Evolutionary conservation across 2,113 vertebrate genomes (phyloP), one percentile per base, ranked within the genome.

Genomic region (Mustela nigripes): DNA sequence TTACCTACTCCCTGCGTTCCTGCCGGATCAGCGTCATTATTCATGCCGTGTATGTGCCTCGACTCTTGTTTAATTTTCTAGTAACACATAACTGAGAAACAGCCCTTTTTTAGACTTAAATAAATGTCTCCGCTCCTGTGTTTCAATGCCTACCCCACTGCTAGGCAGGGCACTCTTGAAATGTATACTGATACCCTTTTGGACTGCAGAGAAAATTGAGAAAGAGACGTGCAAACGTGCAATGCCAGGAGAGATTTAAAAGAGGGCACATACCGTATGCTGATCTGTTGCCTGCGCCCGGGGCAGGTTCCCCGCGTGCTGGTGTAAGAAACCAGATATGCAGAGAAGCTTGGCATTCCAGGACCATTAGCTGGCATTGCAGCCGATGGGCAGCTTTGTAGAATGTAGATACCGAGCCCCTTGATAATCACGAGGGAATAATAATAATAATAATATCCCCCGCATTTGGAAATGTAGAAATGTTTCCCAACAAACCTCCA

Each of bases 371-470:
- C 9, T 9, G 18, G 7, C 50, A 87, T 63, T 78, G 73, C 11
- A 33, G 1, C 7, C 0, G 3, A 26, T 15, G 16, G 3, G 5
- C 4, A 2, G 36, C 10, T 48, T 11, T 4, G 0, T 16, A 15
- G 26, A 26, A 5, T 28, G n/a, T 11, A 10, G 50, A 60, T 16
- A 18, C 31, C 3, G n/a, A 62, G 94, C 21, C 18, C 7, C 1
- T 60, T 85, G 24, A 53, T 48, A 31, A 0, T n/a, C 45, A 26
- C 0, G 16, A 7, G 4, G n/a, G 36, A 15, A 10, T 33, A 16
- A 36, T 60, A 33, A 31, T 36, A 19, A 19, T 22, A 39, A 76
- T 78, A 24, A 48, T 11, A 36, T 76, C 31, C 15, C 19, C 28
- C 5, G 14, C 78, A 1, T 22, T 33, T 36, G 36, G 36, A 33